Evolutionary conservation across 2,797 vertebrate genomes (phyloP).

Genomic region (Okamejei kenojei): DNA sequence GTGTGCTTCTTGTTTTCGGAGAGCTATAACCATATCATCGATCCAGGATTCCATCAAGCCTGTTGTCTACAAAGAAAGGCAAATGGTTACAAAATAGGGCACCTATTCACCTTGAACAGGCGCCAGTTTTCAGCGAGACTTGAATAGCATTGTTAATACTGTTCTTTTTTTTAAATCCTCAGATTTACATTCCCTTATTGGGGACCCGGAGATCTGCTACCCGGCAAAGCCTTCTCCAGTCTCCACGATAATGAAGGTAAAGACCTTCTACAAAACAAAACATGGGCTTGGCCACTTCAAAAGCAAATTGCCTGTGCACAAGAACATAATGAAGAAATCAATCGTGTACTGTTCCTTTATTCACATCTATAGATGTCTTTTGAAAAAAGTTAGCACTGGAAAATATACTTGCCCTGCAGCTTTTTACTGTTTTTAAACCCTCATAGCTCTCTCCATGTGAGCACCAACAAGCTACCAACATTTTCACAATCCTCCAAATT

Average conservation of each 20-base stretch:
- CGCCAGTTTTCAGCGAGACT: not conserved
- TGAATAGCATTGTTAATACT: not conserved
- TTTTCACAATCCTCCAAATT: not conserved
- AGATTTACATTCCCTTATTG: not conserved
- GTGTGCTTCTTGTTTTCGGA: not conserved
- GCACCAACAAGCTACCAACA: not conserved
- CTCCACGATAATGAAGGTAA: not conserved
- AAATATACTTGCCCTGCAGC: not conserved
- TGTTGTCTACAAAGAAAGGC: not conserved
- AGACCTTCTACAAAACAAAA: not conserved
- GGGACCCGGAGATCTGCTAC: not conserved
- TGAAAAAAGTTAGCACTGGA: not conserved
- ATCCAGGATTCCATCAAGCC: conserved; percentile 38
- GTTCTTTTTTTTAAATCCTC: not conserved
- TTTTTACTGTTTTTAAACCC: not conserved
- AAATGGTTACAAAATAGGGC: not conserved
- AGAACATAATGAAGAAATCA: not conserved
- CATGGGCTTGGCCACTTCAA: not conserved
- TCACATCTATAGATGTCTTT: not conserved
- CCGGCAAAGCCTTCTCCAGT: not conserved
- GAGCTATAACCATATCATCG: conserved; percentile 25
- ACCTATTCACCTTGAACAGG: not conserved
- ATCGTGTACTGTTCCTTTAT: not conserved
- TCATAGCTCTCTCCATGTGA: not conserved
- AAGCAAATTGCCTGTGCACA: not conserved